Conservation (phyloP, 2,113 vertebrate species). For the Sceloporus tristichus region DNA sequence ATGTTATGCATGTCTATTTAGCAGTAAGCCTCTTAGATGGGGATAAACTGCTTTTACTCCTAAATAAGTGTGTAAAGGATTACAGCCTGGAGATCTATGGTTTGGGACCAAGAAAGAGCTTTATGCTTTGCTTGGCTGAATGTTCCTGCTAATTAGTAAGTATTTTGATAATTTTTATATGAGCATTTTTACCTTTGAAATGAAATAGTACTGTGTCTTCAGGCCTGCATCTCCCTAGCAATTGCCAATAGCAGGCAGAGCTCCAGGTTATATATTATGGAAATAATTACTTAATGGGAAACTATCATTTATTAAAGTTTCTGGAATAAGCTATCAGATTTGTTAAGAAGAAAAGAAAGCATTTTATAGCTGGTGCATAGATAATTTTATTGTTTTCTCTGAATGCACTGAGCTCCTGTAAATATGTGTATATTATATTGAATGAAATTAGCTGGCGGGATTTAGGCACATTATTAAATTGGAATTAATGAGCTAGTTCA, state of each 20-base stretch:
- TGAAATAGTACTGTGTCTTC: constrained; percentile 12
- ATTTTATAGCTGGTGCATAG: constrained; percentile 5
- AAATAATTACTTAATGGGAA: constrained; percentile 22
- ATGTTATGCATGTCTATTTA: no score
- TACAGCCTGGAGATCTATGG: neutral
- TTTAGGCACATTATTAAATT: neutral
- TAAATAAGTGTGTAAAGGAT: neutral
- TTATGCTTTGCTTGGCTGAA: neutral
- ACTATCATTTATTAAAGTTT: neutral
- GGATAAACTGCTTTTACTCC: neutral
- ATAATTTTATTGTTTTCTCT: constrained; percentile 24
- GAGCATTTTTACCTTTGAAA: neutral
- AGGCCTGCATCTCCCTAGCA: neutral
- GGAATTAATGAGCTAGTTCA: constrained; percentile 11
- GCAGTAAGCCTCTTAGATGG: neutral
- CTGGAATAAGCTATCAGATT: neutral
- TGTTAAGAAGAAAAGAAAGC: neutral
- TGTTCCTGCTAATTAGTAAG: neutral
- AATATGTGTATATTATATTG: constrained; percentile 2
- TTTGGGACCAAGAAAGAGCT: neutral
- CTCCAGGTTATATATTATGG: constrained; percentile 18
- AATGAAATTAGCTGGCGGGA: constrained; percentile 11
- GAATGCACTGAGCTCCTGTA: constrained; percentile 11
- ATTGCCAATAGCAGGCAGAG: constrained; percentile 2
- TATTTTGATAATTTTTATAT: neutral